These are phyloP conservation scores for Limnephilus marmoratus DNA, from an alignment of 2,888 invertebrate species.

Conservation along the genomic window DNA sequence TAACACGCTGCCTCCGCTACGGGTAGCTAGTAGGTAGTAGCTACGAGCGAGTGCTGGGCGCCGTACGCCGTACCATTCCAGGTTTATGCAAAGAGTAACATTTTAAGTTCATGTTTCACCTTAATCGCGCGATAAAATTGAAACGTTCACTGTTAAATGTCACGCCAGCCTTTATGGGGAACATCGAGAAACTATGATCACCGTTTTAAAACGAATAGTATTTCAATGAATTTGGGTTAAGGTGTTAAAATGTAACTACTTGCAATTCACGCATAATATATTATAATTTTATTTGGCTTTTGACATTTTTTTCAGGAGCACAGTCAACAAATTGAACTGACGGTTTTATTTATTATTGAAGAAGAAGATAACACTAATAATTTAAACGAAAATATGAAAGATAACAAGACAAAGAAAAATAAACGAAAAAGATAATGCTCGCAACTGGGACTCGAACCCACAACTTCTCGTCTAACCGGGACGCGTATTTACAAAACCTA, in stretches of 20 bases:
- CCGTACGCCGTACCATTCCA: not conserved
- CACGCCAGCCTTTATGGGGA: constrained; percentile 11
- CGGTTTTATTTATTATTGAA: too few relatives aligned
- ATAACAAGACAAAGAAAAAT: too few relatives aligned
- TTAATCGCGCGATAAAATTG: constrained; percentile 11
- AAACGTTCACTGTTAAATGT: constrained; percentile 9
- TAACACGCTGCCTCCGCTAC: constrained; percentile 16
- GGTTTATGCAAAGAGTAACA: constrained; percentile 23
- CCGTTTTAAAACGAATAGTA: not conserved
- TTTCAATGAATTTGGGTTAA: not conserved
- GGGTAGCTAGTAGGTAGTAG: not conserved
- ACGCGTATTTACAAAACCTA: too few relatives aligned
- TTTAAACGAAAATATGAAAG: too few relatives aligned
- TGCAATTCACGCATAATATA: not conserved
- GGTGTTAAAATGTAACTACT: not conserved
- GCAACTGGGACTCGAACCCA: too few relatives aligned
- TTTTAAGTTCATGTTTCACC: constrained; percentile 4
- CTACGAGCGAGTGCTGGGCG: not conserved
- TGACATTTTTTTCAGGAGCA: too few relatives aligned
- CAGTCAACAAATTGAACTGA: too few relatives aligned
- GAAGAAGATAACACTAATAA: too few relatives aligned
- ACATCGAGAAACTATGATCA: not conserved
- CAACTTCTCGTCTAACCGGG: too few relatives aligned
- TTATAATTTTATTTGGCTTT: not conserved
- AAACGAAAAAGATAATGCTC: too few relatives aligned